phyloP scores from a whole-genome alignment of 2,888 invertebrate species.

The Graphium colonna region DNA sequence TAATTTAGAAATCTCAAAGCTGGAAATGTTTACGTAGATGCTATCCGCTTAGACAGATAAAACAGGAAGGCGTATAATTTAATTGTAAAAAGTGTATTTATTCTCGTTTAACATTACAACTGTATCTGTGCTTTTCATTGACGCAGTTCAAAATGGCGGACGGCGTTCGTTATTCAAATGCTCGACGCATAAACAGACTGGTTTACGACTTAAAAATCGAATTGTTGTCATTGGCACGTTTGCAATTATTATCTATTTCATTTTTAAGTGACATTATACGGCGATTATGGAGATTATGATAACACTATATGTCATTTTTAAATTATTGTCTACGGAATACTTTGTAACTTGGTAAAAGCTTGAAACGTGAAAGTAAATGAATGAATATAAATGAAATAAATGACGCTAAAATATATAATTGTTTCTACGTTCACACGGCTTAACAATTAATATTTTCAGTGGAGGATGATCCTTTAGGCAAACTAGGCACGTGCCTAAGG shows the following conservation, averaged over 20 bases:
- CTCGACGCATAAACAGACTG: background rate
- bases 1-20: background rate
- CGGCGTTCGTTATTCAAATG: background rate
- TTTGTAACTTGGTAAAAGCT: too few relatives aligned
- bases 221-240: background rate
- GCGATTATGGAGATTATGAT: too few relatives aligned
- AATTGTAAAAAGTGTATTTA: constrained; percentile 5
- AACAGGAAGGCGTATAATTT: constrained; percentile 11
- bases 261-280: constrained; percentile 1
- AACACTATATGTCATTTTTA: too few relatives aligned
- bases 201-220: constrained; percentile 3
- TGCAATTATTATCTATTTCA: background rate
- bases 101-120: background rate
- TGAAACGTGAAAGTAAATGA: too few relatives aligned
- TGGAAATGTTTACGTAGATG: background rate
- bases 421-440: too few relatives aligned
- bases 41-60: background rate
- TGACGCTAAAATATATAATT: too few relatives aligned
- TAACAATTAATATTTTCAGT: too few relatives aligned
- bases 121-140: constrained; percentile 6
- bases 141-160: background rate
- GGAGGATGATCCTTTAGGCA: too few relatives aligned
- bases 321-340: too few relatives aligned
- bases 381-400: too few relatives aligned
- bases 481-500: too few relatives aligned